phyloP scores from a whole-genome alignment of 2,888 invertebrate species.

The Odontocolon sp. region DNA sequence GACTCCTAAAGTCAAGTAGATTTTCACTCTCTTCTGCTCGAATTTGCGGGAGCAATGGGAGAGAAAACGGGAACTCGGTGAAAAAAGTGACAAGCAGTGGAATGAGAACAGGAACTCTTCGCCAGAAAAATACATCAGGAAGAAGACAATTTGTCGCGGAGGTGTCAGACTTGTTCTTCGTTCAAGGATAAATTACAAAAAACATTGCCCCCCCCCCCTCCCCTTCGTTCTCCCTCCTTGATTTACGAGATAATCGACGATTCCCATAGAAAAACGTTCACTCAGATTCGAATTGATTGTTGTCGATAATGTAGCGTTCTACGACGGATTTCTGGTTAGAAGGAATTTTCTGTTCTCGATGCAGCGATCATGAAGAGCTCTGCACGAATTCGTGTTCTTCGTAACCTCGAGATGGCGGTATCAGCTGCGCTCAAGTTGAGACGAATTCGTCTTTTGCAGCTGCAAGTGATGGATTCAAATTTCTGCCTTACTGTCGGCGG shows the following conservation, averaged over 20 bases:
- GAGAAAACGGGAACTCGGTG: background rate
- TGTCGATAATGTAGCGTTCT: no score
- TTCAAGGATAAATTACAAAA: conserved; percentile 15
- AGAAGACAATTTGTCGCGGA: conserved; percentile 34
- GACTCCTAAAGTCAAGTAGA: conserved; percentile 5
- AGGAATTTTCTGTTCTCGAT: no score
- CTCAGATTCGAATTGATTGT: no score
- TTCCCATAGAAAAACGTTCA: background rate
- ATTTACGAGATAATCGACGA: background rate
- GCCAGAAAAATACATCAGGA: conserved; percentile 23
- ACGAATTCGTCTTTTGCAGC: no score
- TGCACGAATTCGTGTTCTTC: no score
- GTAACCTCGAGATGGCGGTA: no score
- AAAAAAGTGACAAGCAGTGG: conserved; percentile 3
- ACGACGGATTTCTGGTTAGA: no score
- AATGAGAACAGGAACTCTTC: conserved; percentile 21
- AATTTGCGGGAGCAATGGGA: background rate
- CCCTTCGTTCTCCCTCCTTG: background rate
- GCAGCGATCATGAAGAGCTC: no score
- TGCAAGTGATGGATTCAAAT: no score
- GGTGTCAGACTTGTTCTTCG: conserved; percentile 29
- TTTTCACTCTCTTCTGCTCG: conserved; percentile 14
- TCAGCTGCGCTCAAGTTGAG: no score
- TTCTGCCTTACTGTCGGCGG: background rate
- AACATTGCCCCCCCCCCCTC: background rate